phyloP scores from a whole-genome alignment of 2,888 invertebrate species.

The Perithous albicinctus region DNA sequence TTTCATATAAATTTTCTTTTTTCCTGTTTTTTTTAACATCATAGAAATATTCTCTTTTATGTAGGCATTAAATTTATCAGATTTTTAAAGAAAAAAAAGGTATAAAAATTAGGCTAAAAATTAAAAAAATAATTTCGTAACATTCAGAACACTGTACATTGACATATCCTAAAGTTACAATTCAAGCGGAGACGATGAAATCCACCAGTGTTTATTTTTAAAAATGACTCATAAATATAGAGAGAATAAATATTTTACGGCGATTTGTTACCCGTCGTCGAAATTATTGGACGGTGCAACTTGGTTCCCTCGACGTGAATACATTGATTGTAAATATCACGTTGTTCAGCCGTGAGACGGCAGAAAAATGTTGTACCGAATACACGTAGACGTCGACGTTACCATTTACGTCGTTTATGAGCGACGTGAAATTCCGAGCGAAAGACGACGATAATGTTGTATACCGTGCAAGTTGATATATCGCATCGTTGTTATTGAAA shows the following conservation, averaged over 20 bases:
- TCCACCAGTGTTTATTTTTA: too few species aligned
- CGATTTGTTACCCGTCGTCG: constrained; percentile 49
- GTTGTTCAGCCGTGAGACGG: neutral
- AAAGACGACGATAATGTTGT: constrained; percentile 8
- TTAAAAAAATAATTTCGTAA: too few species aligned
- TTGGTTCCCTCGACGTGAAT: neutral
- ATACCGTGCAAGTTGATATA: neutral
- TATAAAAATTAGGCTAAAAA: too few species aligned
- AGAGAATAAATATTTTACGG: constrained; percentile 46
- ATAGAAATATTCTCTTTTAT: too few species aligned
- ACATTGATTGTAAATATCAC: neutral
- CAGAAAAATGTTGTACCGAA: neutral
- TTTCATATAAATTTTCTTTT: too few species aligned
- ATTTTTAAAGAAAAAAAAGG: too few species aligned
- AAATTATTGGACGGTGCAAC: constrained; percentile 19
- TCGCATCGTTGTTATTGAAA: neutral
- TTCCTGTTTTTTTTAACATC: too few species aligned
- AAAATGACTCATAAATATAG: too few species aligned
- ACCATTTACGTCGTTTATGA: neutral
- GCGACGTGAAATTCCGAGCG: neutral
- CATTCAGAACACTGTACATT: too few species aligned
- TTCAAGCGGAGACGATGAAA: too few species aligned
- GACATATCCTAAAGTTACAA: too few species aligned
- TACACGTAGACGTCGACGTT: neutral
- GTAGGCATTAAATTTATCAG: too few species aligned